phyloP scores from a whole-genome alignment of 2,113 vertebrate species.

The human (Homo sapiens) region GRCh38 chr3:71730001-71730500 shows the following conservation, averaged over 20 bases:
- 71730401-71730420: neutral
- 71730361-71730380: neutral
- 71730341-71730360: neutral
- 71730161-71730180: neutral
- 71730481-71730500: too few relatives aligned
- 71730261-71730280: neutral
- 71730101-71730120: neutral
- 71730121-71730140: neutral
- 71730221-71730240: neutral
- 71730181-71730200: neutral
- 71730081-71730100: neutral
- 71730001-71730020: conserved; percentile 1
- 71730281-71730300: neutral
- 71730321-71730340: neutral
- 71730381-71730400: neutral
- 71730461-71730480: too few relatives aligned
- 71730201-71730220: neutral
- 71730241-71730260: neutral
- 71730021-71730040: conserved; percentile 67
- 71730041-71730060: neutral
- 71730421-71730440: neutral
- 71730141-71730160: rapidly evolving
- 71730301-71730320: neutral
- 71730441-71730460: neutral
- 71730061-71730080: neutral